A percentile compares a stretch with the other conserved stretches of the same genome.
Evolutionary conservation across 2,797 vertebrate genomes (phyloP).

Genomic region (Oryzias dopingdopingensis): DNA sequence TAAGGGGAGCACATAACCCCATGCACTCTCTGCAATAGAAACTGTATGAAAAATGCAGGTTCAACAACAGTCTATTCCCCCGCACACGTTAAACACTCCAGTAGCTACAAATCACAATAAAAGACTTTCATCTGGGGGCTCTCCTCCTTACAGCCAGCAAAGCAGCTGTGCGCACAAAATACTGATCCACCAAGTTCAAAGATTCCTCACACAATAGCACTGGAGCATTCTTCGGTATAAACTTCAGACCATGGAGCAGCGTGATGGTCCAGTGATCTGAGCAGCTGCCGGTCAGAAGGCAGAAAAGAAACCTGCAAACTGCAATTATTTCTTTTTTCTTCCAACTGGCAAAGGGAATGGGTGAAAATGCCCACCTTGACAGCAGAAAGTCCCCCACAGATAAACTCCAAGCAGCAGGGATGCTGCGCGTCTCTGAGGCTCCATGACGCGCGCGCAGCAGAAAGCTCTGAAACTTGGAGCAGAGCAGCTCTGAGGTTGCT

Average conservation of each 20-base stretch:
- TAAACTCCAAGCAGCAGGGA: constrained; percentile 65
- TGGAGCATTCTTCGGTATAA: too few relatives aligned
- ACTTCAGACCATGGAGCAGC: too few relatives aligned
- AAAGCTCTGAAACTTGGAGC: constrained; percentile 17
- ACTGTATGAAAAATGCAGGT: too few relatives aligned
- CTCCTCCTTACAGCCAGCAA: constrained; percentile 39
- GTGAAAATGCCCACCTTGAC: constrained; percentile 71
- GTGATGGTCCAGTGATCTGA: not conserved
- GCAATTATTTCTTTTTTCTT: not conserved
- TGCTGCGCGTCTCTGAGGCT: constrained; percentile 49
- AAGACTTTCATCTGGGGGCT: constrained; percentile 25
- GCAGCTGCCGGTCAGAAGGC: not conserved
- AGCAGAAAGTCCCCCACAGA: constrained; percentile 73
- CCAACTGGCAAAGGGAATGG: not conserved
- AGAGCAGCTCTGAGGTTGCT: constrained; percentile 26
- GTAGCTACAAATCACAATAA: constrained; percentile 50
- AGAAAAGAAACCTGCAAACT: not conserved
- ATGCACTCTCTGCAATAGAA: too few relatives aligned
- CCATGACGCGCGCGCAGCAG: constrained; percentile 47
- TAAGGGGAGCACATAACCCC: too few relatives aligned
- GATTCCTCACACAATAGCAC: too few relatives aligned
- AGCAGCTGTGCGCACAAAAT: constrained; percentile 12
- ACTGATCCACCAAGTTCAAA: too few relatives aligned
- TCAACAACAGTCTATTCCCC: not conserved
- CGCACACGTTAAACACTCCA: constrained; percentile 40